Percentiles rank a stretch among this genome's conserved stretches.
Conservation (phyloP, 2,888 invertebrate genomes). For the Leucoma salicis region DNA sequence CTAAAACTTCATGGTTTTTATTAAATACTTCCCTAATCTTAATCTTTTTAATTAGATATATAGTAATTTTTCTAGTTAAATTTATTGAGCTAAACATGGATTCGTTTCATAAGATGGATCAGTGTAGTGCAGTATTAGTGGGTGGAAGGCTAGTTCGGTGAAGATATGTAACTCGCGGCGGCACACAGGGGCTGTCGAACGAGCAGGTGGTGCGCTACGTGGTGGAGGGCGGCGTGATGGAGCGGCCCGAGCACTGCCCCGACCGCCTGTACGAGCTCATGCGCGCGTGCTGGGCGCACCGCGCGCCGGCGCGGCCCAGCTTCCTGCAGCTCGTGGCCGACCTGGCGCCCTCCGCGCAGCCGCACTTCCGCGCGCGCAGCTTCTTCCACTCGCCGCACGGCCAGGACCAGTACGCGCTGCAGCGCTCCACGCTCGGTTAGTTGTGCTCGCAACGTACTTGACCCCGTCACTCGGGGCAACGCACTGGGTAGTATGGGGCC, state of each 20-base stretch:
- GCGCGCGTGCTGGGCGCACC: conserved; percentile 95
- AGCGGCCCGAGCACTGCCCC: conserved; percentile 97
- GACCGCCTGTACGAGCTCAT: conserved; percentile 95
- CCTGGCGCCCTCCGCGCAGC: conserved; percentile 85
- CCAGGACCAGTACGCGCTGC: conserved; percentile 78
- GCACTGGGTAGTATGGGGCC: too few relatives aligned
- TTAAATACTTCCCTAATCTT: too few relatives aligned
- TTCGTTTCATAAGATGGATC: too few relatives aligned
- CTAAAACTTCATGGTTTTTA: too few relatives aligned
- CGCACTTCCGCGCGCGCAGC: conserved; percentile 81
- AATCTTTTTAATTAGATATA: too few relatives aligned
- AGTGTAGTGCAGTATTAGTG: too few relatives aligned
- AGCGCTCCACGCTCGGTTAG: conserved; percentile 51
- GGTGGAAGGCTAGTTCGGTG: too few relatives aligned
- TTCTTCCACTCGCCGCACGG: conserved; percentile 85
- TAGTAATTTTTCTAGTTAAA: too few relatives aligned
- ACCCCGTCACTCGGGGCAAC: too few relatives aligned
- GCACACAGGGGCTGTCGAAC: conserved; percentile 93
- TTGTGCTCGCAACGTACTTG: too few relatives aligned
- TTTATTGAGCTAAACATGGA: too few relatives aligned
- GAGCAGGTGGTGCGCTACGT: conserved; percentile 96
- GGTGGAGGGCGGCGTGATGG: conserved; percentile 96
- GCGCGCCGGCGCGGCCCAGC: conserved; percentile 89
- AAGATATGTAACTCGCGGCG: too few relatives aligned
- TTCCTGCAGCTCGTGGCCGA: conserved; percentile 92